These are phyloP conservation scores for honey bee (Apis mellifera) DNA, from an alignment of 1,140 invertebrate genomes.

Conservation along the genomic window DNA sequence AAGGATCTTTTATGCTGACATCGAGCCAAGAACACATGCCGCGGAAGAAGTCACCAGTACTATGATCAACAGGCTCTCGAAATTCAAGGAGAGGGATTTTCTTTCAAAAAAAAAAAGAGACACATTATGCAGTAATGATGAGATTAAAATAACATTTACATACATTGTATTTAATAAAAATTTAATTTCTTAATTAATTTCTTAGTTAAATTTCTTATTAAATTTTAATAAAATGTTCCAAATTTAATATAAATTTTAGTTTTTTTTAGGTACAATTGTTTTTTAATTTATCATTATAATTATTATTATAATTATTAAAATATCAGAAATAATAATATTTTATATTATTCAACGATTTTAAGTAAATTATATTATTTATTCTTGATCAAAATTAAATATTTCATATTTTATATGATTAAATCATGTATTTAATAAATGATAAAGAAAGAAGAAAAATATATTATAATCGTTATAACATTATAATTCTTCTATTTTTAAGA, in stretches of 20 bases:
- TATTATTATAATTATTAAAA: too few relatives aligned
- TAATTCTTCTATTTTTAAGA: too few relatives aligned
- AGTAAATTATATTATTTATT: not conserved
- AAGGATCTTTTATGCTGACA: conserved; percentile 43
- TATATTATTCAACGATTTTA: not conserved
- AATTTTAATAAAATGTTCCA: too few relatives aligned
- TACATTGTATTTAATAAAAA: not conserved
- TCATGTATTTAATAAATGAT: too few relatives aligned
- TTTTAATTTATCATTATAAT: too few relatives aligned
- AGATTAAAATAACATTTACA: not conserved
- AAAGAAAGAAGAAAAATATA: too few relatives aligned
- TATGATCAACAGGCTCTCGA: conserved; percentile 33
- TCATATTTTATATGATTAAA: not conserved
- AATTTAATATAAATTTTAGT: too few relatives aligned
- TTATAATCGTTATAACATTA: too few relatives aligned
- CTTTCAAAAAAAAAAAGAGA: not conserved
- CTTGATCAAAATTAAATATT: not conserved
- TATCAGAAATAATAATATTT: too few relatives aligned
- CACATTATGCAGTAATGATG: not conserved
- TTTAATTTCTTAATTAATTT: too few relatives aligned
- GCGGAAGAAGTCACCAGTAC: conserved; percentile 43
- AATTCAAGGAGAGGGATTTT: not conserved
- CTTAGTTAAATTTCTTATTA: too few relatives aligned
- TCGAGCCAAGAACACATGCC: conserved; percentile 44
- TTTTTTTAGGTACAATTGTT: too few relatives aligned